Conservation (phyloP, 2,888 invertebrate genomes). For the Melanostoma scalare region DNA sequence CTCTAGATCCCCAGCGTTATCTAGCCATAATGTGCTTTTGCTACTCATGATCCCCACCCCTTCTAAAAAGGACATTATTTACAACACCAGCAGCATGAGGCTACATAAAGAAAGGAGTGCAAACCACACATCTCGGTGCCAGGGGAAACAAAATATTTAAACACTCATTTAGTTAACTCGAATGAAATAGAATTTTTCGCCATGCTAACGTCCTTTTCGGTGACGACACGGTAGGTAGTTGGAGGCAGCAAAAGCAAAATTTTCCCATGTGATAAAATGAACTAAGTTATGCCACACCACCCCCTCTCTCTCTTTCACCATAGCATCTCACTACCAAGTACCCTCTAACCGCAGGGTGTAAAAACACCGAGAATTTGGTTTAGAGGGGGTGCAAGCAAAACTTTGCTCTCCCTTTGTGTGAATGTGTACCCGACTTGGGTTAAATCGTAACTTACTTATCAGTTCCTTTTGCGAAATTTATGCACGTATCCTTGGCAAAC, state of each 20-base stretch:
- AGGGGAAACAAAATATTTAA: constrained; percentile 71
- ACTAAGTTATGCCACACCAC: constrained; percentile 64
- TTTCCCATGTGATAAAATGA: constrained; percentile 72
- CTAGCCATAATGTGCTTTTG: constrained; percentile 47
- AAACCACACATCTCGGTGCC: constrained; percentile 44
- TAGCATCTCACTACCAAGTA: not conserved
- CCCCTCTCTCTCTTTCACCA: not conserved
- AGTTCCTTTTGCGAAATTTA: constrained; percentile 73
- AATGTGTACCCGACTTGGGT: constrained; percentile 42
- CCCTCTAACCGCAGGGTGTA: constrained; percentile 58
- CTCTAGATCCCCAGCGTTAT: constrained; percentile 61
- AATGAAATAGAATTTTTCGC: constrained; percentile 70
- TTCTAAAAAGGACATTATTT: constrained; percentile 49
- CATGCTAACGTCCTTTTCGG: constrained; percentile 30
- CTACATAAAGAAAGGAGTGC: constrained; percentile 6
- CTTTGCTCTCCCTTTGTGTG: constrained; percentile 31
- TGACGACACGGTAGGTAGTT: constrained; percentile 29
- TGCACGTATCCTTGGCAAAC: constrained; percentile 72
- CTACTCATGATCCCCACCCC: not conserved
- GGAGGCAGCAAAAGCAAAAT: constrained; percentile 52
- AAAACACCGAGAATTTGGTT: constrained; percentile 39
- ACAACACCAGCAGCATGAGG: constrained; percentile 38
- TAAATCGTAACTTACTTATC: constrained; percentile 73
- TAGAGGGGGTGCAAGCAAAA: constrained; percentile 35
- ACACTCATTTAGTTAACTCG: constrained; percentile 73